A percentile compares a stretch with the other conserved stretches of the same genome.
phyloP scores from a whole-genome alignment of 1,140 invertebrate genomes.

The Dinothrombium tinctorium region DNA sequence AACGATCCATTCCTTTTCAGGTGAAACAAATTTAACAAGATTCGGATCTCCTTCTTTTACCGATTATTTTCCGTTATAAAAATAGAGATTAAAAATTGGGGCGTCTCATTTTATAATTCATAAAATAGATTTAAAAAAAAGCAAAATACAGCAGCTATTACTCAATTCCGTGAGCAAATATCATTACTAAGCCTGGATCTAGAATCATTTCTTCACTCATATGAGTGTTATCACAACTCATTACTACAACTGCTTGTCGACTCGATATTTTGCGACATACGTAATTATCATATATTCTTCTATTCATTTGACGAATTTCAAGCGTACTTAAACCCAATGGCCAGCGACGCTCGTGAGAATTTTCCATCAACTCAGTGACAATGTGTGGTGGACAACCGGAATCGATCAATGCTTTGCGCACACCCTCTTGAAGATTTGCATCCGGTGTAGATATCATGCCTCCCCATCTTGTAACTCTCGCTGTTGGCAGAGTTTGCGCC shows the following conservation, averaged over 20 bases:
- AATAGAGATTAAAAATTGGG: too few species aligned
- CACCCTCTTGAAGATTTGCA: conserved; percentile 65
- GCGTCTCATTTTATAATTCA: too few species aligned
- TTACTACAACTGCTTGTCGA: conserved; percentile 57
- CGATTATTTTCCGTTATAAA: too few species aligned
- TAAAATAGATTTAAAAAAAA: too few species aligned
- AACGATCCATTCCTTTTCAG: too few species aligned
- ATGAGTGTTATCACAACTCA: conserved; percentile 79
- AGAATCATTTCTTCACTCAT: conserved; percentile 87
- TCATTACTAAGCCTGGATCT: conserved; percentile 91
- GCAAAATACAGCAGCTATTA: conserved; percentile 22
- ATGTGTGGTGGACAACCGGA: conserved; percentile 75
- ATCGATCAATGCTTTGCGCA: conserved; percentile 69
- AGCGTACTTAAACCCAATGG: conserved; percentile 69
- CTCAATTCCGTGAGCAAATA: conserved; percentile 91
- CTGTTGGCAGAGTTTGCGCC: conserved; percentile 55
- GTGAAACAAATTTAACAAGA: too few species aligned
- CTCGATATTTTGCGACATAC: conserved; percentile 69
- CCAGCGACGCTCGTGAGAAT: conserved; percentile 84
- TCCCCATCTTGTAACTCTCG: conserved; percentile 77
- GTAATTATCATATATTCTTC: conserved; percentile 76
- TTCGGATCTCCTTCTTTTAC: too few species aligned
- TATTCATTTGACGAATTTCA: conserved; percentile 67
- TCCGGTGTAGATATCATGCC: conserved; percentile 94
- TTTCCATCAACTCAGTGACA: conserved; percentile 82